A percentile compares a stretch with the other conserved stretches of the same genome.
phyloP scores from a whole-genome alignment of 2,888 invertebrate species.

The Agelastica alni region DNA sequence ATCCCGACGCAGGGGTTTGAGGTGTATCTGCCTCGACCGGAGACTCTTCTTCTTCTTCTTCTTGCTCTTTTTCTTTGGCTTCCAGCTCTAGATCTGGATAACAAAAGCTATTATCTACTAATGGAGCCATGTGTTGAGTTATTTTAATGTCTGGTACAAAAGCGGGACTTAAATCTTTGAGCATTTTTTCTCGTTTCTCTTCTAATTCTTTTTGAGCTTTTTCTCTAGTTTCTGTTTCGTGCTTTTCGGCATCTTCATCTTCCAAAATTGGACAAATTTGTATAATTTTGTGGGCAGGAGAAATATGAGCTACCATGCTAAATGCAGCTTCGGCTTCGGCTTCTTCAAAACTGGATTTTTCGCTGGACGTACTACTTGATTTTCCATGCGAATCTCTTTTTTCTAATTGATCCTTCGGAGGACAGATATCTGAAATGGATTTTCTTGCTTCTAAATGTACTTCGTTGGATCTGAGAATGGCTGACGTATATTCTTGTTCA shows the following conservation, averaged over 20 bases:
- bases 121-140: slow-evolving; percentile 63
- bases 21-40: slow-evolving; percentile 57
- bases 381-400: slow-evolving; percentile 53
- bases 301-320: slow-evolving; percentile 58
- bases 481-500: slow-evolving; percentile 55
- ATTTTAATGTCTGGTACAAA: slow-evolving; percentile 67
- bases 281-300: slow-evolving; percentile 57
- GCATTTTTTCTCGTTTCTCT: slow-evolving; percentile 55
- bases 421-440: slow-evolving; percentile 50
- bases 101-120: slow-evolving; percentile 55
- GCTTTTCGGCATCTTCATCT: slow-evolving; percentile 60
- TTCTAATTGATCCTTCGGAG: slow-evolving; percentile 44
- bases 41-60: slow-evolving; percentile 45
- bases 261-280: slow-evolving; percentile 58
- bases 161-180: slow-evolving; percentile 65
- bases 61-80: slow-evolving; percentile 52
- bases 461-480: slow-evolving; percentile 41
- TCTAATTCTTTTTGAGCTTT: slow-evolving; percentile 52
- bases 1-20: slow-evolving; percentile 64
- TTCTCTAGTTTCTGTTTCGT: slow-evolving; percentile 58
- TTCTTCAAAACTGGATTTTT: slow-evolving; percentile 58
- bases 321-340: slow-evolving; percentile 60
- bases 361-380: slow-evolving; percentile 53
- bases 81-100: slow-evolving; percentile 59
- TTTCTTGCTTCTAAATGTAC: slow-evolving; percentile 41